These are phyloP conservation scores for Tenodera sinensis DNA, from an alignment of 2,888 invertebrate species.

Conservation along the genomic window DNA sequence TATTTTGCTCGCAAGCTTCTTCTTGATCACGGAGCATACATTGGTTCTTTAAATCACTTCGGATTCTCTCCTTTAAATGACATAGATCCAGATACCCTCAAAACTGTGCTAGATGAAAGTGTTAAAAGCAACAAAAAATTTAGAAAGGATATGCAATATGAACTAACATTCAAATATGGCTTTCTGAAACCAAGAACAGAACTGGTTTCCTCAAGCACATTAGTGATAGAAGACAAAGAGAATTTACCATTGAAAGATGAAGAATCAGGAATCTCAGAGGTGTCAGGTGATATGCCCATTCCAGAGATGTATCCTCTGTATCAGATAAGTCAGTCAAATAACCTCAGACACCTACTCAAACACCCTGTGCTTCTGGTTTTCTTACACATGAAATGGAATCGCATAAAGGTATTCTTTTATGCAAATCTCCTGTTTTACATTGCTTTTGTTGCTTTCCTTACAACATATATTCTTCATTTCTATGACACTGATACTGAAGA, in stretches of 20 bases:
- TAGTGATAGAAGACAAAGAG: not conserved
- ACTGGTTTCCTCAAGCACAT: not conserved
- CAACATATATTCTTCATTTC: slow-evolving; percentile 55
- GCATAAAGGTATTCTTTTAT: slow-evolving; percentile 46
- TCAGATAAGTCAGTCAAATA: slow-evolving; percentile 65
- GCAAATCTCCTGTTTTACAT: slow-evolving; percentile 68
- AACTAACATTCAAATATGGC: not conserved
- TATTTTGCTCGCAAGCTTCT: not conserved
- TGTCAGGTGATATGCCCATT: not conserved
- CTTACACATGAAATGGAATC: slow-evolving; percentile 75
- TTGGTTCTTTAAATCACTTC: not conserved
- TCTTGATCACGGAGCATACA: not conserved
- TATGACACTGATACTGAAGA: not conserved
- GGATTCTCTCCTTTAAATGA: not conserved
- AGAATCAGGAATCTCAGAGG: not conserved
- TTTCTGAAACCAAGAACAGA: not conserved
- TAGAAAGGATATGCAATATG: not conserved
- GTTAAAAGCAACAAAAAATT: not conserved
- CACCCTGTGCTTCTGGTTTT: slow-evolving; percentile 80
- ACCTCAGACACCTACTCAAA: slow-evolving; percentile 64
- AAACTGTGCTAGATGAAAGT: not conserved
- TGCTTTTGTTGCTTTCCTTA: slow-evolving; percentile 63
- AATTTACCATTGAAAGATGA: not conserved
- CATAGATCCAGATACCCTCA: not conserved
- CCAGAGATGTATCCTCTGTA: slow-evolving; percentile 71